A percentile compares a stretch with the other conserved stretches of the same genome.
Conservation (phyloP, 2,888 invertebrate species). For the Emesis furor region DNA sequence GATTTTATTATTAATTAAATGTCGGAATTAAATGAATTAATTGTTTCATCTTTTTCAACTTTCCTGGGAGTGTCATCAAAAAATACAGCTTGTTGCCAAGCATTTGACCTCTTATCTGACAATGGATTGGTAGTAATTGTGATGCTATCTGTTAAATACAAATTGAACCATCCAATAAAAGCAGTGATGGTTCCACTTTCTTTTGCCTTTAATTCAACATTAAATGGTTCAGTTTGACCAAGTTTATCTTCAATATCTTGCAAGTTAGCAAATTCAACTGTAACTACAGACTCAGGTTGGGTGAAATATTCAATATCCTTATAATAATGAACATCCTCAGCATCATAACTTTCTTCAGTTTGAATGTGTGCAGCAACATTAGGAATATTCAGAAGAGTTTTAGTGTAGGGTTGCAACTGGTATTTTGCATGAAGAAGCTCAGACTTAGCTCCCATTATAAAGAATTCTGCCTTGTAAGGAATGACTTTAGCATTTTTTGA, state of each 20-base stretch:
- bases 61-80: conserved; percentile 88
- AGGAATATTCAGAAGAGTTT: conserved; percentile 81
- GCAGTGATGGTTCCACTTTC: conserved; percentile 92
- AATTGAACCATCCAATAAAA: conserved; percentile 95
- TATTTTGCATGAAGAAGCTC: conserved; percentile 88
- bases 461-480: conserved; percentile 93
- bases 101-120: conserved; percentile 87
- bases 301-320: conserved; percentile 92
- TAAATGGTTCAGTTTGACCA: conserved; percentile 82
- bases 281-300: conserved; percentile 90
- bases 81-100: conserved; percentile 96
- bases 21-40: too few relatives aligned
- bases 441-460: conserved; percentile 93
- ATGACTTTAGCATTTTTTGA: conserved; percentile 89
- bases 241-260: conserved; percentile 86
- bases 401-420: conserved; percentile 81
- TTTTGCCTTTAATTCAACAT: conserved; percentile 83
- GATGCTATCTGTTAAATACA: conserved; percentile 93
- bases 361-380: conserved; percentile 80
- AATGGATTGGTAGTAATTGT: conserved; percentile 93
- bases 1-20: too few relatives aligned
- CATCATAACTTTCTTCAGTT: conserved; percentile 93
- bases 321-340: conserved; percentile 93
- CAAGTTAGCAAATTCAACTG: conserved; percentile 93
- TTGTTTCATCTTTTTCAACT: conserved; percentile 54